A percentile compares a stretch with the other conserved stretches of the same genome.
Evolutionary conservation across 2,113 vertebrate genomes (phyloP).

Genomic region (Chloropsis cyanopogon): DNA sequence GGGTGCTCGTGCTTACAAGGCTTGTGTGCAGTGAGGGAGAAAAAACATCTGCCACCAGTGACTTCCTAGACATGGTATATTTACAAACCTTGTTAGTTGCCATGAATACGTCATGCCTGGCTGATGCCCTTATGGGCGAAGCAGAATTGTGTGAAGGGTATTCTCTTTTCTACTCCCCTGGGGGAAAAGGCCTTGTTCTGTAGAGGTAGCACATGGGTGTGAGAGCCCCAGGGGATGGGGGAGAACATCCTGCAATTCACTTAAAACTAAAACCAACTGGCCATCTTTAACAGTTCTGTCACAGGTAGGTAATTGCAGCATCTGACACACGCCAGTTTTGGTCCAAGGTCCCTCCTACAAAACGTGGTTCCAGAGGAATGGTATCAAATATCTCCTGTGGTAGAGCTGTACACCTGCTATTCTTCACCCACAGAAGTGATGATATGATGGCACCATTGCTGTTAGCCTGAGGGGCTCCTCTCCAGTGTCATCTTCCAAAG

Average conservation of each 20-base stretch:
- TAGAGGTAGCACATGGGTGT: background rate
- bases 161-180: background rate
- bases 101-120: slow-evolving; percentile 54
- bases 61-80: slow-evolving; percentile 59
- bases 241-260: background rate
- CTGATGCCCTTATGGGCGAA: slow-evolving; percentile 50
- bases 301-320: background rate
- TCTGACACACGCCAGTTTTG: background rate
- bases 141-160: slow-evolving; percentile 13
- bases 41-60: slow-evolving; percentile 66
- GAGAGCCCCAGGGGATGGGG: background rate
- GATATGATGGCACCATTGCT: background rate
- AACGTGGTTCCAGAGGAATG: background rate
- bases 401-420: background rate
- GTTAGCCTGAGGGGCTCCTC: background rate
- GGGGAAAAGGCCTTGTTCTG: background rate
- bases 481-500: background rate
- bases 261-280: background rate
- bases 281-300: background rate
- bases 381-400: background rate
- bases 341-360: background rate
- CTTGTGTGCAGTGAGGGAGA: slow-evolving; percentile 62
- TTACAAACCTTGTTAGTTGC: slow-evolving; percentile 69
- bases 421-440: background rate
- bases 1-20: slow-evolving; percentile 23